These are phyloP conservation scores for Sesia bembeciformis DNA, from an alignment of 2,888 invertebrate genomes.

Conservation along the genomic window DNA sequence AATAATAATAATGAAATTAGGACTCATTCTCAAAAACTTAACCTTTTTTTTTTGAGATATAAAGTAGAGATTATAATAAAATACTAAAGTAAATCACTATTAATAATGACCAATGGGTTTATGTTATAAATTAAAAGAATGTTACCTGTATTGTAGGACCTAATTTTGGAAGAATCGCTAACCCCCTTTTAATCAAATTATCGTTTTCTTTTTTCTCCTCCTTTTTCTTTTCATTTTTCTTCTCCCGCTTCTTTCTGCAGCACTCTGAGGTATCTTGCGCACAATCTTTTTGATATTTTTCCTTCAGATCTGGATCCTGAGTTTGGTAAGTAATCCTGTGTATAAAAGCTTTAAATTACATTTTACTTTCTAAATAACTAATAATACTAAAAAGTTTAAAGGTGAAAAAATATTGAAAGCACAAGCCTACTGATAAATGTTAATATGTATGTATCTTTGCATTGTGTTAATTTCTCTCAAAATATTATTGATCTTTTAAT, in stretches of 20 bases:
- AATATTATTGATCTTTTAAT: not conserved
- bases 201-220: slow-evolving; percentile 23
- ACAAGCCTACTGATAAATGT: no score
- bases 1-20: no score
- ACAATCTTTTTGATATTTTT: slow-evolving; percentile 44
- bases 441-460: no score
- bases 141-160: slow-evolving; percentile 58
- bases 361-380: no score
- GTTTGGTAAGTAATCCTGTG: slow-evolving; percentile 56
- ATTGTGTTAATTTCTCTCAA: no score
- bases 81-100: not conserved
- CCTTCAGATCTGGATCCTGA: slow-evolving; percentile 48
- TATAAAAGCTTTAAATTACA: slow-evolving; percentile 1
- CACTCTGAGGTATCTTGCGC: slow-evolving; percentile 48
- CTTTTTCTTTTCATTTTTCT: slow-evolving; percentile 26
- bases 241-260: slow-evolving; percentile 44
- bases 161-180: slow-evolving; percentile 35
- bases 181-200: slow-evolving; percentile 13
- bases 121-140: not conserved
- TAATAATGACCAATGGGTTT: not conserved
- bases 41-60: no score
- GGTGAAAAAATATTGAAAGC: no score
- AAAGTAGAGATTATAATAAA: no score
- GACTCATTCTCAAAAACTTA: no score
- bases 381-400: no score